phyloP scores from a whole-genome alignment of 2,888 invertebrate species.

The Platycheirus albimanus region DNA sequence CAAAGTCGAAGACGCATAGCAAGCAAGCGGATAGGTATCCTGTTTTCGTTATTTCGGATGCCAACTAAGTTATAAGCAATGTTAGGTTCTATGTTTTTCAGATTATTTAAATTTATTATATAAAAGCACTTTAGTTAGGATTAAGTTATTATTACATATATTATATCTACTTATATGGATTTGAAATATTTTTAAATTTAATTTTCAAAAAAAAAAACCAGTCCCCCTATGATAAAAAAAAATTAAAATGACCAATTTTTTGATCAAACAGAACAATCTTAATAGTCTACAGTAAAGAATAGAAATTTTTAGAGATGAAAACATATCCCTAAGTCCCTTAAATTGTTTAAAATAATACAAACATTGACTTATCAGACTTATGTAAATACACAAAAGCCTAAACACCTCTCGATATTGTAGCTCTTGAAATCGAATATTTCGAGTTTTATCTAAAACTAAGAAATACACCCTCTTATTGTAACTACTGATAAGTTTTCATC shows the following conservation, averaged over 20 bases:
- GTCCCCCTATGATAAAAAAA: constrained; percentile 65
- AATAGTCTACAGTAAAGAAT: constrained; percentile 14
- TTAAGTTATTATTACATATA: constrained; percentile 46
- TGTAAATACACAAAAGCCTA: constrained; percentile 56
- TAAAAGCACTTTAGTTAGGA: constrained; percentile 28
- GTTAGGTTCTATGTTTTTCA: constrained; percentile 51
- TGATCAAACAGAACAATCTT: constrained; percentile 41
- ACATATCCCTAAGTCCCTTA: constrained; percentile 64
- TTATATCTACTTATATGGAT: constrained; percentile 19
- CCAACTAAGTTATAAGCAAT: constrained; percentile 53
- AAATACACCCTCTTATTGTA: constrained; percentile 18
- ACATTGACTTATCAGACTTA: constrained; percentile 21
- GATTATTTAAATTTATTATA: constrained; percentile 29
- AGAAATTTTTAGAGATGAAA: constrained; percentile 38
- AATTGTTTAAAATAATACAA: constrained; percentile 16
- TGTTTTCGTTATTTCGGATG: constrained; percentile 68
- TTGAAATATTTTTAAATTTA: constrained; percentile 19
- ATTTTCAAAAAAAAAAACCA: constrained; percentile 39
- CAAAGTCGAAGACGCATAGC: constrained; percentile 57
- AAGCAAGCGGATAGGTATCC: constrained; percentile 69
- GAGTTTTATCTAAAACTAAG: not conserved
- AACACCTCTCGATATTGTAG: constrained; percentile 22
- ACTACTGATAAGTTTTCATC: constrained; percentile 52
- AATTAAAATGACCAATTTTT: constrained; percentile 54
- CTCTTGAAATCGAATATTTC: constrained; percentile 22